Evolutionary conservation across 2,888 invertebrate genomes (phyloP), one percentile per base, ranked within the genome.

Genomic region (Parnassius smintheus): DNA sequence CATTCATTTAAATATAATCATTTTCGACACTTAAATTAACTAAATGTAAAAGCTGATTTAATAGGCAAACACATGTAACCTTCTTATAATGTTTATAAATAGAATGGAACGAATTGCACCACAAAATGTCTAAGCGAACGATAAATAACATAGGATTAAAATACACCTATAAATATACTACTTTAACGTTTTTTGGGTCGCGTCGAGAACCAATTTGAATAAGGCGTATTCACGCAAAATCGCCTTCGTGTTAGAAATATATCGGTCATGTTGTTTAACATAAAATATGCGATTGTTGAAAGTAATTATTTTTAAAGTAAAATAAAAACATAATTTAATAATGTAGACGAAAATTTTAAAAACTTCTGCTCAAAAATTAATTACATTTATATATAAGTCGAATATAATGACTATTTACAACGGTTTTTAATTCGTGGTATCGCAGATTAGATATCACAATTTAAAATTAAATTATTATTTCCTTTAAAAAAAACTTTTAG

Each of bases 201-300:
- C 9, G 56, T 67, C 62, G 62, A 59, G 62, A 18, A 18, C 18
- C 46, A 62, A 79, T 81, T 81, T 79, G 75, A 80, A 76, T 75
- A 74, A 73, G 72, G 68, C 69, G 71, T 74, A 70, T 73, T 77
- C 82, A 84, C 82, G 85, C 81, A 74, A 80, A 82, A 80, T 69
- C 65, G 65, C 68, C 66, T 72, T 74, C 65, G 66, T 72, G 72
- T 70, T 72, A 70, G 71, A 66, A 72, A 75, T 72, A 71, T 75
- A 72, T 73, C 64, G 67, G 68, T 58, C 66, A 62, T 67, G 69
- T 70, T 66, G 67, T 69, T 71, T 68, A 67, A 61, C 65, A 61
- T 62, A 62, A 61, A 61, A 59, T 61, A 45, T 35, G 44, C 22
- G 25, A 51, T 42, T 56, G 25, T 61, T 61, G 12, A 56, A 51